A percentile compares a stretch with the other conserved stretches of the same genome.
These are phyloP conservation scores for Pecten maximus DNA, from an alignment of 2,888 invertebrate species.

Conservation along the genomic window DNA sequence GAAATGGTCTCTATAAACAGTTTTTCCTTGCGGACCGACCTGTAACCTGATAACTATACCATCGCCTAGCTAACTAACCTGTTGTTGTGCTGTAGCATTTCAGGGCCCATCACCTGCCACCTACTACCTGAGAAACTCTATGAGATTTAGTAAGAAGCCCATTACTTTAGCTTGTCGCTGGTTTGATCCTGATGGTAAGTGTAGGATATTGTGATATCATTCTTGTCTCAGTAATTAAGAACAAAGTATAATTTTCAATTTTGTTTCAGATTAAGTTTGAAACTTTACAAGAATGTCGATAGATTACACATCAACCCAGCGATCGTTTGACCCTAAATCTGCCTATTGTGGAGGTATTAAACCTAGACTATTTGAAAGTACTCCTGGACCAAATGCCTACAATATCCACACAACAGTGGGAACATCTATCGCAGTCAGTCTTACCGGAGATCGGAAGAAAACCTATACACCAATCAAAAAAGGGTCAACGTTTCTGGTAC, in stretches of 20 bases:
- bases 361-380: constrained; percentile 50
- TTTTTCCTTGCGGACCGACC: too few relatives aligned
- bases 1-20: too few relatives aligned
- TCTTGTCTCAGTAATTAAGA: neutral
- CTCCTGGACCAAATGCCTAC: constrained; percentile 64
- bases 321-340: neutral
- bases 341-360: constrained; percentile 1
- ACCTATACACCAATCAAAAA: constrained; percentile 62
- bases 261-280: neutral
- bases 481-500: constrained; percentile 63
- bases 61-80: neutral
- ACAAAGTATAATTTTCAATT: neutral
- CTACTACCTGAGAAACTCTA: constrained; percentile 50
- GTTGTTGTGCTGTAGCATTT: neutral
- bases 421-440: constrained; percentile 51
- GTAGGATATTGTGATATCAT: neutral
- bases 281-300: constrained; percentile 49
- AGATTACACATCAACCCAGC: neutral
- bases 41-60: neutral
- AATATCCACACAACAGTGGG: constrained; percentile 65
- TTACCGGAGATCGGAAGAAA: constrained; percentile 62
- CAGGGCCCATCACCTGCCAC: constrained; percentile 58
- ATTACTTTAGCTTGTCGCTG: constrained; percentile 66
- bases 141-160: constrained; percentile 51
- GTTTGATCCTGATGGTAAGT: constrained; percentile 69